Conservation (phyloP, 2,113 vertebrate species). For the Hippocampus comes region DNA sequence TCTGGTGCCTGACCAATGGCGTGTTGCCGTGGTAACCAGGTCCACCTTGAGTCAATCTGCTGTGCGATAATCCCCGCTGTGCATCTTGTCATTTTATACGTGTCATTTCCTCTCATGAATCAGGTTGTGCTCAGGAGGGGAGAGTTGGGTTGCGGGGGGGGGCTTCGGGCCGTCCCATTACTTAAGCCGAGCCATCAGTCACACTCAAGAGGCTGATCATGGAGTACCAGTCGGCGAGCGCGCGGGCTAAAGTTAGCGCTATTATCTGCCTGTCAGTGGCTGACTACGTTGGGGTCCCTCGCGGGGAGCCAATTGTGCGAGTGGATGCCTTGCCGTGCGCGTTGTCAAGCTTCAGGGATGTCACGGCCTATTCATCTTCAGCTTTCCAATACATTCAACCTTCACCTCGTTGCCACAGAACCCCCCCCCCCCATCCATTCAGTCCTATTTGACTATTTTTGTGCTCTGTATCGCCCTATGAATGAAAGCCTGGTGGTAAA, state of each 20-base stretch:
- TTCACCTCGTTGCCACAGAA: constrained; percentile 14
- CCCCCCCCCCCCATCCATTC: too few relatives aligned
- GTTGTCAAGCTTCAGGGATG: constrained; percentile 48
- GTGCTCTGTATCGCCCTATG: not conserved
- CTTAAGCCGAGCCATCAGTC: constrained; percentile 64
- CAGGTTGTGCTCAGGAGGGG: constrained; percentile 18
- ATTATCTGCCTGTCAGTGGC: constrained; percentile 68
- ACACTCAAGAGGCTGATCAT: constrained; percentile 69
- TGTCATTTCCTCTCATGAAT: constrained; percentile 49
- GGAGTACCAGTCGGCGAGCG: constrained; percentile 47
- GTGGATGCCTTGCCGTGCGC: constrained; percentile 51
- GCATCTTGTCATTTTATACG: constrained; percentile 16
- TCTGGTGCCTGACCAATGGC: constrained; percentile 48
- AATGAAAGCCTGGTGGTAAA: too few relatives aligned
- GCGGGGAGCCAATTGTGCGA: constrained; percentile 63
- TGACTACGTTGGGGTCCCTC: constrained; percentile 54
- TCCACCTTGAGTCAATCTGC: not conserved
- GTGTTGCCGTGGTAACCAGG: constrained; percentile 28
- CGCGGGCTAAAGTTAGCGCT: constrained; percentile 62
- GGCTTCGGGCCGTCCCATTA: constrained; percentile 41
- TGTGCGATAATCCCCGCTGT: constrained; percentile 34
- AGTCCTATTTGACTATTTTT: constrained; percentile 22
- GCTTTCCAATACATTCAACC: constrained; percentile 39
- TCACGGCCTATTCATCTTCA: constrained; percentile 36
- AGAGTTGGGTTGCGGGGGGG: constrained; percentile 28